Percentiles rank a stretch among this genome's conserved stretches.
Evolutionary conservation across 2,797 vertebrate species (phyloP).

Genomic region (Bradypodion ventrale): DNA sequence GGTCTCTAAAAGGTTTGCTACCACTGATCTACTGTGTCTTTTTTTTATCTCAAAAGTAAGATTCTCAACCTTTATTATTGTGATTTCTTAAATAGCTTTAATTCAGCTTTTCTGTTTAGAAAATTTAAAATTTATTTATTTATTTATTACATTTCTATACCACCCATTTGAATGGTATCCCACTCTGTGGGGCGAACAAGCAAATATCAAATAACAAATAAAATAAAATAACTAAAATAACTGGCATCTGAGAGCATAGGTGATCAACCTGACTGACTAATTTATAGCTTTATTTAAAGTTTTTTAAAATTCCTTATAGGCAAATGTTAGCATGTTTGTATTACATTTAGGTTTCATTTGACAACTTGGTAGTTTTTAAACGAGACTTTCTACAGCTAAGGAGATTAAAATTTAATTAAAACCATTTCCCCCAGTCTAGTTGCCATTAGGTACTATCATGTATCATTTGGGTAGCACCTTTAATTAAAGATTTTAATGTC

Average conservation of each 20-base stretch:
- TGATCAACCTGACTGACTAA: too few relatives aligned
- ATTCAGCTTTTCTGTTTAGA: neutral
- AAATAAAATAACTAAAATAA: too few relatives aligned
- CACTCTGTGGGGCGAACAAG: too few relatives aligned
- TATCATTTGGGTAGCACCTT: too few relatives aligned
- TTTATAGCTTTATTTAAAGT: too few relatives aligned
- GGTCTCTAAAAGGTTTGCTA: too few relatives aligned
- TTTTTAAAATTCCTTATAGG: neutral
- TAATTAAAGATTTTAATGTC: neutral
- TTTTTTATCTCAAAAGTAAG: neutral
- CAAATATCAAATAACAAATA: too few relatives aligned
- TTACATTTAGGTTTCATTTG: neutral
- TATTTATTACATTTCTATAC: too few relatives aligned
- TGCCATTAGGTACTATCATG: neutral
- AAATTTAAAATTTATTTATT: too few relatives aligned
- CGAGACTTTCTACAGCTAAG: neutral
- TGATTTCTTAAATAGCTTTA: neutral
- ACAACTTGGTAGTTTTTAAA: neutral
- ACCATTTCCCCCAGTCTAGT: too few relatives aligned
- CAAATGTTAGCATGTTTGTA: neutral
- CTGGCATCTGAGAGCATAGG: too few relatives aligned
- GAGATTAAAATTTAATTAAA: neutral
- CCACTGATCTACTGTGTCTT: neutral
- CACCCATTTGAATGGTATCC: too few relatives aligned
- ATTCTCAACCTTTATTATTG: neutral